Conservation (phyloP, 2,888 invertebrate species). For the Philereme transversata region DNA sequence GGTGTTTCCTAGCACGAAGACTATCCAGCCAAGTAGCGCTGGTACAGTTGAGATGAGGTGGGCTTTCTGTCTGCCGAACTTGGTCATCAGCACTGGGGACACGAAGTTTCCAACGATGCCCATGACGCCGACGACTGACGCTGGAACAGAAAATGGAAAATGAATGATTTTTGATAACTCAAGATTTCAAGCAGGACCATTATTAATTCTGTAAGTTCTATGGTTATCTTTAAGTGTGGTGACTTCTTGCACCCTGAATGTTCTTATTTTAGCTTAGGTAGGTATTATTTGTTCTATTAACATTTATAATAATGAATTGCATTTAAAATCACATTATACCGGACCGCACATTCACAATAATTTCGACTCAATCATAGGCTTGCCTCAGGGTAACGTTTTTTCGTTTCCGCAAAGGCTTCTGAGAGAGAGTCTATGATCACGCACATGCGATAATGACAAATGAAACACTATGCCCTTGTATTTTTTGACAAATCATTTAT, state of each 20-base stretch:
- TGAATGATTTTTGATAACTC: neutral
- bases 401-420: slow-evolving; percentile 34
- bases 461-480: slow-evolving; percentile 13
- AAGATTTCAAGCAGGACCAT: too few species aligned
- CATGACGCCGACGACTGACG: slow-evolving; percentile 75
- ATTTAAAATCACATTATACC: slow-evolving; percentile 10
- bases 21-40: slow-evolving; percentile 78
- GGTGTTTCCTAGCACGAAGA: slow-evolving; percentile 69
- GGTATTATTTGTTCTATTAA: neutral
- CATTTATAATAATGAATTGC: neutral
- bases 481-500: slow-evolving; percentile 24
- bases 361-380: slow-evolving; percentile 1
- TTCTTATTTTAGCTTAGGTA: neutral
- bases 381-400: slow-evolving; percentile 29
- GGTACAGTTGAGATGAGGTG: slow-evolving; percentile 78
- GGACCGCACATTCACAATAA: slow-evolving; percentile 1
- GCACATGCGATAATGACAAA: slow-evolving; percentile 10
- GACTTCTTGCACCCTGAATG: too few species aligned
- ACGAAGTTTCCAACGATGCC: slow-evolving; percentile 78
- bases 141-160: slow-evolving; percentile 52
- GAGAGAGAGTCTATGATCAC: slow-evolving; percentile 15
- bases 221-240: too few species aligned
- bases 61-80: slow-evolving; percentile 83
- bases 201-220: too few species aligned
- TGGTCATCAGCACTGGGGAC: slow-evolving; percentile 81